Evolutionary conservation across 2,797 vertebrate species (phyloP).

Genomic region (Sebastes taczanowskii): DNA sequence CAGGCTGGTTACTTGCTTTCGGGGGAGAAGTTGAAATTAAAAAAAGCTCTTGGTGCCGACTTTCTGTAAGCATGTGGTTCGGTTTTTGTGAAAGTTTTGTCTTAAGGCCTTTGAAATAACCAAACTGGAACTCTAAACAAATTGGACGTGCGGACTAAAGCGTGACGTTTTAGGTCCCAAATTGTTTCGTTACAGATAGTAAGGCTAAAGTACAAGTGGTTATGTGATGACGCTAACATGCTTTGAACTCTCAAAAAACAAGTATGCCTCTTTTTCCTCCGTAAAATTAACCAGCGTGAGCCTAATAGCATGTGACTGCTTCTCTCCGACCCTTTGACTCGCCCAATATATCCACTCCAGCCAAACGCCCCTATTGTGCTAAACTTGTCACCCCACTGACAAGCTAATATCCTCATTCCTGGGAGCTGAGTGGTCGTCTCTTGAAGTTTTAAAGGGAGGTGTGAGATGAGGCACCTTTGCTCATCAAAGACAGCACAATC

Average conservation of each 20-base stretch:
- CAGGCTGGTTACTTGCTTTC: not conserved
- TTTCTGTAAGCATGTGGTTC: slow-evolving; percentile 1
- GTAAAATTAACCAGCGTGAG: slow-evolving; percentile 48
- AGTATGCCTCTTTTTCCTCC: not conserved
- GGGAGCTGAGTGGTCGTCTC: slow-evolving; percentile 55
- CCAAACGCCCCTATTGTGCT: slow-evolving; percentile 69
- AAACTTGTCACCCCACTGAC: slow-evolving; percentile 76
- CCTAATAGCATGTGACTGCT: slow-evolving; percentile 53
- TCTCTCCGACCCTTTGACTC: slow-evolving; percentile 48
- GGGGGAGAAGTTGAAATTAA: not conserved
- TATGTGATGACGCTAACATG: not conserved
- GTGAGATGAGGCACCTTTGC: slow-evolving; percentile 73
- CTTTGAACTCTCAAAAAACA: slow-evolving; percentile 24
- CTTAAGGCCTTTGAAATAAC: slow-evolving; percentile 1
- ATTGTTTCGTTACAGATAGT: slow-evolving; percentile 3
- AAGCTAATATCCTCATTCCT: slow-evolving; percentile 78
- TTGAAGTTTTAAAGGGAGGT: slow-evolving; percentile 72
- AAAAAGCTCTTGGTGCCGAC: not conserved
- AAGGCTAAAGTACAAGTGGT: not conserved
- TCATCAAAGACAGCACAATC: slow-evolving; percentile 73
- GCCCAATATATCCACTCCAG: slow-evolving; percentile 52
- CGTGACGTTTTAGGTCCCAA: not conserved
- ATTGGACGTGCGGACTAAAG: not conserved
- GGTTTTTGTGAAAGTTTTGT: slow-evolving; percentile 20
- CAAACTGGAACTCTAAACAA: slow-evolving; percentile 20